Evolutionary conservation across 92 coral and sea anemone species (phyloP).

Genomic region (Phenganax subtilis): DNA sequence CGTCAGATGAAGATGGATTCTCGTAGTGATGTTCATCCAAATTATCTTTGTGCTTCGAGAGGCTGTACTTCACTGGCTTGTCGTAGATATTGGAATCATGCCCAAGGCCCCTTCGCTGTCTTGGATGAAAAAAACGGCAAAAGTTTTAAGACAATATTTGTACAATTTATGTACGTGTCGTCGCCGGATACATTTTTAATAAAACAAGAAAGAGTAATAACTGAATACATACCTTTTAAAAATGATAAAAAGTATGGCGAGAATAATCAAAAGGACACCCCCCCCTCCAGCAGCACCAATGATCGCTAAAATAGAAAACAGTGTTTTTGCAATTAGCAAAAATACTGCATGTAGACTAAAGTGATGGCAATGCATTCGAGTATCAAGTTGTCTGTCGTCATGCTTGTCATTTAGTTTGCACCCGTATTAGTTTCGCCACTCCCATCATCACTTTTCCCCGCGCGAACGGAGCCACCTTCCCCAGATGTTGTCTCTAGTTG

Average conservation of each 20-base stretch:
- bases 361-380: too few species aligned
- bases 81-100: not conserved
- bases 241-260: not conserved
- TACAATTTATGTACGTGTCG: not conserved
- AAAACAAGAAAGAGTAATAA: not conserved
- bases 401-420: too few species aligned
- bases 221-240: not conserved
- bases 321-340: not conserved
- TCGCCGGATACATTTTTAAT: not conserved
- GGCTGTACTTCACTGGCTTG: not conserved
- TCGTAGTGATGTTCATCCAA: not conserved
- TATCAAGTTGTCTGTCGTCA: too few species aligned
- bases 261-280: not conserved
- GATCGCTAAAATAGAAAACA: not conserved
- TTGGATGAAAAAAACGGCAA: not conserved
- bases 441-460: too few species aligned
- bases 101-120: not conserved
- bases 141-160: not conserved
- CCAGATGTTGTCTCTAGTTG: too few species aligned
- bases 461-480: too few species aligned
- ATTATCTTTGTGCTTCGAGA: not conserved
- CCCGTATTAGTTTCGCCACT: too few species aligned
- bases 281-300: conserved; percentile 8
- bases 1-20: not conserved
- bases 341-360: too few species aligned